phyloP scores from a whole-genome alignment of 2,888 invertebrate genomes.

The Tinea trinotella region DNA sequence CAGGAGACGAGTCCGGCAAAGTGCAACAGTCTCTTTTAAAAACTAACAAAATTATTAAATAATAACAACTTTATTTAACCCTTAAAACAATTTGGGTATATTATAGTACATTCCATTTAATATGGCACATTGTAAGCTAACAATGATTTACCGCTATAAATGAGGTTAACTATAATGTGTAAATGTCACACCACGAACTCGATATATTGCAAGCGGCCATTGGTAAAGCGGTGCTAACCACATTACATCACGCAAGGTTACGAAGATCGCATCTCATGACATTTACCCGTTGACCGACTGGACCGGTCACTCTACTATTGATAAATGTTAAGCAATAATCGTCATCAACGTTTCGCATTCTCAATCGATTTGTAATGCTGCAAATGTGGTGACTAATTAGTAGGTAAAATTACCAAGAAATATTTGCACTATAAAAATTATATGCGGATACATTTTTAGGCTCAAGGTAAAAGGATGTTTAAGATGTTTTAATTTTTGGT shows the following conservation, averaged over 20 bases:
- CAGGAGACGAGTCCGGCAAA: too few species aligned
- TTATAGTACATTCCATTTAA: not conserved
- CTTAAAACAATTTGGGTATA: too few species aligned
- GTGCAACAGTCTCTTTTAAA: too few species aligned
- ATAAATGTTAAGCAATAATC: slow-evolving; percentile 4
- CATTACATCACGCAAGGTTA: slow-evolving; percentile 64
- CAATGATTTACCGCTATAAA: not conserved
- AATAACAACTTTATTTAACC: too few species aligned
- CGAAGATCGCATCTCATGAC: slow-evolving; percentile 47
- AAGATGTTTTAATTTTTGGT: too few species aligned
- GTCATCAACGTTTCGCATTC: not conserved
- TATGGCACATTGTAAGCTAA: not conserved
- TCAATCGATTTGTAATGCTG: not conserved
- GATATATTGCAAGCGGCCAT: not conserved
- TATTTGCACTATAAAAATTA: too few species aligned
- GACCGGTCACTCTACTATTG: slow-evolving; percentile 1
- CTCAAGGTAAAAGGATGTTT: too few species aligned
- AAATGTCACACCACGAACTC: not conserved
- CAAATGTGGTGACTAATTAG: too few species aligned
- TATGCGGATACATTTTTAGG: too few species aligned
- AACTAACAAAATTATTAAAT: too few species aligned
- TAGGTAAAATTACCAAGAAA: too few species aligned
- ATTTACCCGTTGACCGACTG: slow-evolving; percentile 42
- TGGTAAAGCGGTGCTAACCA: slow-evolving; percentile 5
- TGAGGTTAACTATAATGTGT: not conserved